A percentile compares a stretch with the other conserved stretches of the same genome.
Evolutionary conservation across 2,113 vertebrate species (phyloP).

Genomic region (Carassius gibelio): DNA sequence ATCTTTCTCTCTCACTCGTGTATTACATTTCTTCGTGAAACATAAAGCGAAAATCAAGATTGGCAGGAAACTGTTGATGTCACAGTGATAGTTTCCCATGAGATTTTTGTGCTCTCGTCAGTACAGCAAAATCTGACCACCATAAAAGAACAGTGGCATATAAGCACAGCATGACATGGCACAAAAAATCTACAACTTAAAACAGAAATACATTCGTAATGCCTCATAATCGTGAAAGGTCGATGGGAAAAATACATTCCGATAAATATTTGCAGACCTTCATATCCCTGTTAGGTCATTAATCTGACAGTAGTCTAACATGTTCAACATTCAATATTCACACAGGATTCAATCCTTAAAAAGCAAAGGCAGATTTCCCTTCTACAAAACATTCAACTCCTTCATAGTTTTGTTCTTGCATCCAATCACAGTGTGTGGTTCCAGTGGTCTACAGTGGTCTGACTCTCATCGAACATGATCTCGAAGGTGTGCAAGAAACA

Average conservation of each 20-base stretch:
- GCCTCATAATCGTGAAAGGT: conserved; percentile 15
- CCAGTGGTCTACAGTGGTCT: conserved; percentile 21
- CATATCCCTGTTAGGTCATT: not conserved
- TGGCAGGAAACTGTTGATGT: conserved; percentile 30
- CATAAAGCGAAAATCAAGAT: not conserved
- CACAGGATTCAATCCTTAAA: conserved; percentile 23
- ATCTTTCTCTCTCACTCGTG: not conserved
- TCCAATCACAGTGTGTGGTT: conserved; percentile 44
- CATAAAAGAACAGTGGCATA: conserved; percentile 1
- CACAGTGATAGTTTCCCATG: conserved; percentile 46
- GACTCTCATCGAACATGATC: not conserved
- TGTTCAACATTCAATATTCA: conserved; percentile 19
- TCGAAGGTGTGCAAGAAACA: not conserved
- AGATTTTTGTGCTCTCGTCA: conserved; percentile 14
- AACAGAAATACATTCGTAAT: conserved; percentile 35
- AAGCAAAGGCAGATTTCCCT: conserved; percentile 20
- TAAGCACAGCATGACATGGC: conserved; percentile 21
- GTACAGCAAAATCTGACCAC: conserved; percentile 9
- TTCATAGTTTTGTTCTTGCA: not conserved
- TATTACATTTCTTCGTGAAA: not conserved
- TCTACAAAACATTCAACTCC: not conserved
- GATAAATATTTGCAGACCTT: not conserved
- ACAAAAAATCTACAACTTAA: not conserved
- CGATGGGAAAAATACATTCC: conserved; percentile 10
- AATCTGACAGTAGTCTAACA: conserved; percentile 27